A percentile compares a stretch with the other conserved stretches of the same genome.
Conservation (phyloP, 2,888 invertebrate genomes). For the Ommatoiulus sabulosus region DNA sequence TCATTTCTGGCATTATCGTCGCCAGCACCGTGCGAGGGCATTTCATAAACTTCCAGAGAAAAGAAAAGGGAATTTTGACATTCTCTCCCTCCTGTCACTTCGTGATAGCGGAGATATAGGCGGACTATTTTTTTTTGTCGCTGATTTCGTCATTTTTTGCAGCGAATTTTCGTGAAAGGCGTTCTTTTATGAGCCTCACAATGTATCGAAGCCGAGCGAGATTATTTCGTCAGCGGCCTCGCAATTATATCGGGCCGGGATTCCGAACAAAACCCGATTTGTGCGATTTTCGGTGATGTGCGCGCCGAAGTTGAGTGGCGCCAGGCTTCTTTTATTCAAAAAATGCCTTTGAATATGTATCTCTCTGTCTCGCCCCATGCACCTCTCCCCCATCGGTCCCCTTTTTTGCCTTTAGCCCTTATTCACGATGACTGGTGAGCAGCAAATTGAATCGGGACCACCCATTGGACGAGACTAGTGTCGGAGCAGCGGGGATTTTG, state of each 20-base stretch:
- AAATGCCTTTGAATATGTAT: slow-evolving; percentile 40
- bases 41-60: too few species aligned
- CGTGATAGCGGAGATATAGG: too few species aligned
- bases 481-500: slow-evolving; percentile 40
- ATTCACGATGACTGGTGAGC: slow-evolving; percentile 37
- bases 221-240: not conserved
- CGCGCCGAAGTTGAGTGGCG: not conserved
- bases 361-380: not conserved
- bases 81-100: too few species aligned
- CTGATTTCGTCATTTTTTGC: not conserved
- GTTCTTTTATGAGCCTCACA: not conserved
- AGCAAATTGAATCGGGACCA: slow-evolving; percentile 43
- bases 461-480: slow-evolving; percentile 36
- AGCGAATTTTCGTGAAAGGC: not conserved
- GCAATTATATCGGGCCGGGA: slow-evolving; percentile 5
- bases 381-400: not conserved
- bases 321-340: slow-evolving; percentile 24
- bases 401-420: not conserved
- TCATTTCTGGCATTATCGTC: too few species aligned
- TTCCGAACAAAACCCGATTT: slow-evolving; percentile 24
- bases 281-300: not conserved
- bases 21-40: too few species aligned
- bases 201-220: not conserved
- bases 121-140: not conserved
- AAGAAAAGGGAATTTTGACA: too few species aligned